Conservation (phyloP, 2,888 invertebrate species). For the Gryllus longicercus region DNA sequence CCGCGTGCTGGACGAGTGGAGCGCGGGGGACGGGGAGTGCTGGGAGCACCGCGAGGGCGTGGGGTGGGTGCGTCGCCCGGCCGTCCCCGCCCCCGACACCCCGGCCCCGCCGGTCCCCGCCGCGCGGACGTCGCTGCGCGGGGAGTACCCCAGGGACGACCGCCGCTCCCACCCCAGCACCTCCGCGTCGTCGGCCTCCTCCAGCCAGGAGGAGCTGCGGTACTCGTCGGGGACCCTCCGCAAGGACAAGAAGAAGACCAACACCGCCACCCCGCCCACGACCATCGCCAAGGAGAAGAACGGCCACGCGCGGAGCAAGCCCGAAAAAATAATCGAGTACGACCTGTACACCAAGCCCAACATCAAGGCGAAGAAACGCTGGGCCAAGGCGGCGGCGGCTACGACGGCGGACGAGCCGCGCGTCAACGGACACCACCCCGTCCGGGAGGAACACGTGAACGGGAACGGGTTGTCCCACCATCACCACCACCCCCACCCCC, state of each 20-base stretch:
- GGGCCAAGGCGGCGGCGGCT: neutral
- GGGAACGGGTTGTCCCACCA: constrained; percentile 27
- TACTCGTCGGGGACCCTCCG: neutral
- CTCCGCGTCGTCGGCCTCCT: neutral
- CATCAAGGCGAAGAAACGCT: neutral
- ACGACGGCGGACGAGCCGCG: neutral
- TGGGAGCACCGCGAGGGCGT: neutral
- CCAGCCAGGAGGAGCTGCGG: neutral
- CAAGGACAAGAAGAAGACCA: neutral
- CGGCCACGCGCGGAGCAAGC: too few relatives aligned
- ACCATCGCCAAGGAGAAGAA: too few relatives aligned
- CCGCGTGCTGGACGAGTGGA: neutral
- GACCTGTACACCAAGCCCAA: neutral
- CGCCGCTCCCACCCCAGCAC: constrained; percentile 30
- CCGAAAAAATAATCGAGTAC: too few relatives aligned
- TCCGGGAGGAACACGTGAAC: neutral
- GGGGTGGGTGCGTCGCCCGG: neutral
- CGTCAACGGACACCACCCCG: neutral
- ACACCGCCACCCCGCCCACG: too few relatives aligned
- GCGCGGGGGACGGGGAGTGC: neutral
- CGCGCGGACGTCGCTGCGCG: constrained; percentile 20
- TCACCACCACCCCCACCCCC: too few relatives aligned
- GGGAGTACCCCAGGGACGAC: constrained; percentile 32
- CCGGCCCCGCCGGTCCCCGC: neutral
- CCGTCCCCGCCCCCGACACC: neutral